These are phyloP conservation scores for Dicrurus megarhynchus DNA, from an alignment of 2,113 vertebrate genomes.

Conservation along the genomic window DNA sequence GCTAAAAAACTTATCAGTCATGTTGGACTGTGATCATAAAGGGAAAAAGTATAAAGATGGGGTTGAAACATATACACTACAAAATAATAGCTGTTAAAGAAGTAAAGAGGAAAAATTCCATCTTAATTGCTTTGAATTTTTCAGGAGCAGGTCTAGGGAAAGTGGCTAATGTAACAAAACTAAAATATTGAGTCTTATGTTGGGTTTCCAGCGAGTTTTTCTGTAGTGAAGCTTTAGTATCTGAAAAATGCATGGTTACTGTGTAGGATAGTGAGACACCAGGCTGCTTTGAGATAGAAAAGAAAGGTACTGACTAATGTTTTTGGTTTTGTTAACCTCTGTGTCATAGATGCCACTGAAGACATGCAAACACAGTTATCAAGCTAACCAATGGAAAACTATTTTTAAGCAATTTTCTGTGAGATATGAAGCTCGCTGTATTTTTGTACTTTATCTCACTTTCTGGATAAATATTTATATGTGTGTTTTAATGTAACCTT, in stretches of 20 bases:
- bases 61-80: background rate
- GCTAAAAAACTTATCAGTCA: background rate
- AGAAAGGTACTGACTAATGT: background rate
- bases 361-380: background rate
- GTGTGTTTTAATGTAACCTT: background rate
- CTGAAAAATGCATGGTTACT: background rate
- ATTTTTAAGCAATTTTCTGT: background rate
- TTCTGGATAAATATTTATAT: background rate
- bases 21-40: background rate
- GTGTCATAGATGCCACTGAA: background rate
- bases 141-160: background rate
- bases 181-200: background rate
- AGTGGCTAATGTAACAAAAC: background rate
- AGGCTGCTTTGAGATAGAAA: background rate
- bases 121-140: background rate
- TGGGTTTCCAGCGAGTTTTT: background rate
- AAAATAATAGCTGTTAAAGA: background rate
- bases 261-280: background rate
- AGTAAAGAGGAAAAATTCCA: background rate
- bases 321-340: background rate
- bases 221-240: background rate
- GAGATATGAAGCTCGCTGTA: background rate
- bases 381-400: background rate
- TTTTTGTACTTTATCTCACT: background rate
- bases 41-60: background rate